A percentile compares a stretch with the other conserved stretches of the same genome.
These are phyloP conservation scores for Sebastes diploproa DNA, from an alignment of 2,797 vertebrate genomes.

Conservation along the genomic window DNA sequence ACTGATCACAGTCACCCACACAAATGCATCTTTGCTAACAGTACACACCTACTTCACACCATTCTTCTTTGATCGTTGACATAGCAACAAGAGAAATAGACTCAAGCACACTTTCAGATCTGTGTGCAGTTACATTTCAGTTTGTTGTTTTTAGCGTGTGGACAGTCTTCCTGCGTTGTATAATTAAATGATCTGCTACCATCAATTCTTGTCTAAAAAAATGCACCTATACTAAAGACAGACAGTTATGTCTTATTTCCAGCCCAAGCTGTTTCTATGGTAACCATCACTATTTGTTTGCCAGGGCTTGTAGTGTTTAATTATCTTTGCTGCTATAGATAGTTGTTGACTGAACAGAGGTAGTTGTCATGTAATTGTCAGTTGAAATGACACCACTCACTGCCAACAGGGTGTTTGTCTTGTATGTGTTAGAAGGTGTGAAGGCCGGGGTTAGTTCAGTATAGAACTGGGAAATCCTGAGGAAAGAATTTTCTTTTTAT, in stretches of 20 bases:
- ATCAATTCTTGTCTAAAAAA: not conserved
- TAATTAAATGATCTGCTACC: not conserved
- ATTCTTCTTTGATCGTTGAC: conserved; percentile 15
- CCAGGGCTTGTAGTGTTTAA: not conserved
- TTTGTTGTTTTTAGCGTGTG: not conserved
- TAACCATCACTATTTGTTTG: conserved; percentile 13
- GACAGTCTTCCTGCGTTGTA: not conserved
- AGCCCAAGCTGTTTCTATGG: conserved; percentile 38
- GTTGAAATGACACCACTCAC: not conserved
- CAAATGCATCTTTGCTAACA: not conserved
- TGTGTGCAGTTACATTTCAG: not conserved
- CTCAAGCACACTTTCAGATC: not conserved
- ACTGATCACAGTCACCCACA: conserved; percentile 18
- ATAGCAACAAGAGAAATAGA: conserved; percentile 43
- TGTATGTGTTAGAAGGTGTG: not conserved
- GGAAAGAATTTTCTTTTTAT: not conserved
- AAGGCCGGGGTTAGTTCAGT: not conserved
- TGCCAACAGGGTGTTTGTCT: not conserved
- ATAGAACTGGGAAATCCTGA: not conserved
- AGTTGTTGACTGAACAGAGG: conserved; percentile 10
- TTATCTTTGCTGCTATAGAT: not conserved
- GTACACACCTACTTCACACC: conserved; percentile 20
- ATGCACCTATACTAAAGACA: not conserved
- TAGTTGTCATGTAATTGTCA: conserved; percentile 11
- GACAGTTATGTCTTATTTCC: conserved; percentile 6